phyloP scores from a whole-genome alignment of 2,797 vertebrate genomes.

The Centroberyx gerrardi region DNA sequence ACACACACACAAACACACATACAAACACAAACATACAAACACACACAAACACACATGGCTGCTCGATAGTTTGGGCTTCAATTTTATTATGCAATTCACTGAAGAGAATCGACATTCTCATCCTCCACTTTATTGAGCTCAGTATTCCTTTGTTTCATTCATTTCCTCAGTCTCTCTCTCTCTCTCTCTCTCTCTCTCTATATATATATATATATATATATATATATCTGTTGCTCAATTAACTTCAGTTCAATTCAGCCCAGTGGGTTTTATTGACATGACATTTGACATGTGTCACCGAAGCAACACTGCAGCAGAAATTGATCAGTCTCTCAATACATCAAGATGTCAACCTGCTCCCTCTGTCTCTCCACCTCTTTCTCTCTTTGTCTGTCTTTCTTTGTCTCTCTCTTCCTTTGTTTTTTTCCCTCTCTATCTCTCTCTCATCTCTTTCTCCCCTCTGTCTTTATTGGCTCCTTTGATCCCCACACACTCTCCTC shows the following conservation, averaged over 20 bases:
- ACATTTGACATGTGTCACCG: conserved; percentile 59
- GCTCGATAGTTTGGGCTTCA: neutral
- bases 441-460: conserved; percentile 23
- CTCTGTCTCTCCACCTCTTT: conserved; percentile 6
- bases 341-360: conserved; percentile 40
- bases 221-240: conserved; percentile 16
- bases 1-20: too few relatives aligned
- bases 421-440: conserved; percentile 20
- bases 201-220: conserved; percentile 1
- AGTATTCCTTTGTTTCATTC: conserved; percentile 23
- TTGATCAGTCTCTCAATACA: conserved; percentile 61
- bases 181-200: conserved; percentile 14
- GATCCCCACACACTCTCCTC: conserved; percentile 6
- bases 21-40: neutral
- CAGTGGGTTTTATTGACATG: conserved; percentile 60
- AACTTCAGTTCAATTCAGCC: conserved; percentile 48
- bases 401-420: conserved; percentile 20
- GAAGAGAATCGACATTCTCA: conserved; percentile 7
- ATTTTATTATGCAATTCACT: conserved; percentile 1
- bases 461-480: conserved; percentile 30
- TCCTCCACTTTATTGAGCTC: neutral
- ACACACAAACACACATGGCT: neutral
- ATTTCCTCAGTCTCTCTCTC: too few relatives aligned
- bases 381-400: conserved; percentile 19
- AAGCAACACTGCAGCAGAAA: conserved; percentile 34